A percentile compares a stretch with the other conserved stretches of the same genome.
Conservation (phyloP, 2,888 invertebrate species). For the Tenthredo livida region DNA sequence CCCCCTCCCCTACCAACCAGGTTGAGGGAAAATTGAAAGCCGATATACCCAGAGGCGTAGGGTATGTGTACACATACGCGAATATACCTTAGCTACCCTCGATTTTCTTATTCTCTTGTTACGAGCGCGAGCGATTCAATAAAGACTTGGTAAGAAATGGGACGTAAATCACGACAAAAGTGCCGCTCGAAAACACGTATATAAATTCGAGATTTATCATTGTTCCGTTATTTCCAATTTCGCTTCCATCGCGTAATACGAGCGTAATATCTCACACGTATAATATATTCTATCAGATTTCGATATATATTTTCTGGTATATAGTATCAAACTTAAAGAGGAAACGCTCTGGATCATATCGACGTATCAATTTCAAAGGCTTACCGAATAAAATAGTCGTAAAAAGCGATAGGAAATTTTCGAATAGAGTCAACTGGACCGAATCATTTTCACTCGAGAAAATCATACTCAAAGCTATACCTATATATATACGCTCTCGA, state of each 20-base stretch:
- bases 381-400: conserved; percentile 54
- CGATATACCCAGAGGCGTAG: neutral
- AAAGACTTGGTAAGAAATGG: conserved; percentile 48
- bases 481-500: neutral
- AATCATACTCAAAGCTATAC: neutral
- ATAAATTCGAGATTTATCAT: conserved; percentile 51
- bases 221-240: conserved; percentile 54
- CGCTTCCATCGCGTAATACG: conserved; percentile 56
- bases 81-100: neutral
- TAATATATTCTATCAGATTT: conserved; percentile 63
- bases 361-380: conserved; percentile 59
- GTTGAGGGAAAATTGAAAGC: conserved; percentile 25
- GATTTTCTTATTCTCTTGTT: conserved; percentile 50
- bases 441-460: conserved; percentile 21
- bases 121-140: conserved; percentile 36
- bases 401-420: conserved; percentile 47
- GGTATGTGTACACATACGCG: neutral
- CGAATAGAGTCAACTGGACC: conserved; percentile 34
- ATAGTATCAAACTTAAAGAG: conserved; percentile 58
- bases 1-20: neutral
- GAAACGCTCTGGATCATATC: conserved; percentile 57
- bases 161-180: conserved; percentile 49
- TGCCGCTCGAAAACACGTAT: conserved; percentile 53
- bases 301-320: conserved; percentile 59
- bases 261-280: conserved; percentile 61